Evolutionary conservation across 1,140 invertebrate species (phyloP), one percentile per base, ranked within the genome.

Genomic region (Leptonema lineaticorne): DNA sequence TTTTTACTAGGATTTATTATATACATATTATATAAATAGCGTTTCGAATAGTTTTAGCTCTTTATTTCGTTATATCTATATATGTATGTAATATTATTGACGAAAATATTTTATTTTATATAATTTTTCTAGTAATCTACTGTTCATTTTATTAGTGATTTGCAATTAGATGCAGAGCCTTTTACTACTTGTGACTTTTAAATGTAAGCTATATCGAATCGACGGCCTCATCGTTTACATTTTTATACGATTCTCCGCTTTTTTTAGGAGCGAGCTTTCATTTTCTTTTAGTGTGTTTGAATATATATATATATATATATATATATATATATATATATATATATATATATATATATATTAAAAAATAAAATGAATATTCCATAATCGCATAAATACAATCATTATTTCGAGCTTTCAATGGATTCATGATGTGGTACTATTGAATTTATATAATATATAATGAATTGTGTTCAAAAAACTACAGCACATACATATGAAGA

Each of bases 101-200:
- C n/a, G n/a, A n/a, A n/a, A n/a, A n/a, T n/a, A n/a, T n/a, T n/a
- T n/a, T n/a, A n/a, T n/a, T n/a, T n/a, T n/a, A n/a, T n/a, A n/a
- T n/a, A n/a, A n/a, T n/a, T n/a, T n/a, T n/a, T n/a, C n/a, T n/a
- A n/a, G n/a, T n/a, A n/a, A 41, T 4, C 37, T 16, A 41, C 37
- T 16, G 16, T 41, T 16, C 37, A 41, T 59, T 59, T 30, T 33
- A 77, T 75, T 79, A 76, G 77, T 80, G 77, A 79, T 78, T 80
- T 78, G 78, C 79, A 76, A 45, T 28, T 37, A 20, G 24, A 41
- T 57, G 53, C 53, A 57, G 29, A 28, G 48, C 64, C 48, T 66
- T 66, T 66, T 56, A 66, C 64, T 66, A 22, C 29, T 56, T 30
- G 64, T 66, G 64, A 56, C 53, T 66, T 33, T 64, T 59, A 33